Conservation (phyloP, 2,797 vertebrate genomes). For the Apogon talboti region DNA sequence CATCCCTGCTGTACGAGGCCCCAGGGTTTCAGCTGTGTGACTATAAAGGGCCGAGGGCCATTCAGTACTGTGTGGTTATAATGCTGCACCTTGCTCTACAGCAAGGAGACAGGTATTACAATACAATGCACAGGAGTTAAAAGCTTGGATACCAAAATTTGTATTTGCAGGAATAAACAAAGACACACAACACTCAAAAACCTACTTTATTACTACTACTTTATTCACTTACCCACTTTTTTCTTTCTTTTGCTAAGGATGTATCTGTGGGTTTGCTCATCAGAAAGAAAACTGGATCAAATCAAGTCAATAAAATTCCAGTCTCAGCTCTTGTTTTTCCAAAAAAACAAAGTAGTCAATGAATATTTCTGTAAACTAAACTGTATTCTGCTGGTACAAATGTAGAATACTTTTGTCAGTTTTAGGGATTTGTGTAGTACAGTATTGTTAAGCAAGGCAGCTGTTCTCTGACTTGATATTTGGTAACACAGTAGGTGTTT, state of each 20-base stretch:
- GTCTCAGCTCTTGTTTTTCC: constrained; percentile 9
- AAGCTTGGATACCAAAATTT: too few relatives aligned
- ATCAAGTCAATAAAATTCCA: background rate
- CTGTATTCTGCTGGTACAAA: constrained; percentile 22
- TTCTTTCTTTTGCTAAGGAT: too few relatives aligned
- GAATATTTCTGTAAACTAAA: constrained; percentile 33
- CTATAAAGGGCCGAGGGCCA: constrained; percentile 77
- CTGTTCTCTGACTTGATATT: constrained; percentile 15
- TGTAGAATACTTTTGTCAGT: too few relatives aligned
- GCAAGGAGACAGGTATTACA: constrained; percentile 88
- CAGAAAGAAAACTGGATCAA: background rate
- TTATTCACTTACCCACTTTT: too few relatives aligned
- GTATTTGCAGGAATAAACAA: too few relatives aligned
- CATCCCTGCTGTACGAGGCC: constrained; percentile 83
- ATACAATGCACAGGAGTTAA: background rate
- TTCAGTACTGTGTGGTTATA: constrained; percentile 88
- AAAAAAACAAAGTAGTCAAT: constrained; percentile 24
- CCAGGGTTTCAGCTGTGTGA: constrained; percentile 79
- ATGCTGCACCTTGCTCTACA: constrained; percentile 86
- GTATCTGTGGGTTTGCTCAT: background rate
- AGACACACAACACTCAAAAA: too few relatives aligned
- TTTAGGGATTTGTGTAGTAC: background rate
- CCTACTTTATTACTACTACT: too few relatives aligned
- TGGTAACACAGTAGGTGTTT: background rate
- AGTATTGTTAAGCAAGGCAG: constrained; percentile 24